Evolutionary conservation across 1,140 invertebrate species (phyloP).

Genomic region (Drosophila setifemur): DNA sequence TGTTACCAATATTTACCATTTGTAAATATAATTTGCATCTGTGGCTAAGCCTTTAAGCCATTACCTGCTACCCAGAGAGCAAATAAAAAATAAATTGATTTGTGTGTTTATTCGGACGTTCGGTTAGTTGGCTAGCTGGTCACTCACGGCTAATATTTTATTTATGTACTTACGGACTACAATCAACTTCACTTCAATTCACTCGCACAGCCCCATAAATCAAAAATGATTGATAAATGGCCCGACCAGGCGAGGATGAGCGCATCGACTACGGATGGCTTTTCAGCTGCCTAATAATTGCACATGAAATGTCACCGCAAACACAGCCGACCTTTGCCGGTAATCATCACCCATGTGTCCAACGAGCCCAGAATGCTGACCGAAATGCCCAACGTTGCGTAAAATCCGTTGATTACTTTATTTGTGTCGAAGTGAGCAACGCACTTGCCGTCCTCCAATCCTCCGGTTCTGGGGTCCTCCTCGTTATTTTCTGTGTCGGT

Average conservation of each 20-base stretch:
- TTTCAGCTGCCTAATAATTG: slow-evolving; percentile 53
- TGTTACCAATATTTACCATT: slow-evolving; percentile 42
- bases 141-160: slow-evolving; percentile 39
- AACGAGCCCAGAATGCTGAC: slow-evolving; percentile 1
- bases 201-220: slow-evolving; percentile 56
- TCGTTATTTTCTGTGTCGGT: not conserved
- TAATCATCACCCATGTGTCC: slow-evolving; percentile 59
- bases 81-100: slow-evolving; percentile 53
- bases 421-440: slow-evolving; percentile 56
- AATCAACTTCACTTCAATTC: slow-evolving; percentile 35
- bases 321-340: slow-evolving; percentile 1
- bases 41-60: slow-evolving; percentile 60
- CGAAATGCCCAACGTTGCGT: slow-evolving; percentile 62
- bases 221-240: slow-evolving; percentile 78
- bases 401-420: slow-evolving; percentile 81
- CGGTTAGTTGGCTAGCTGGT: slow-evolving; percentile 35
- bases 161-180: slow-evolving; percentile 40
- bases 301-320: slow-evolving; percentile 20
- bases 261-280: not conserved
- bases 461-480: not conserved
- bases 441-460: slow-evolving; percentile 10
- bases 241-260: slow-evolving; percentile 11
- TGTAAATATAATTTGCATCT: slow-evolving; percentile 57
- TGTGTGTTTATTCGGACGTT: slow-evolving; percentile 27
- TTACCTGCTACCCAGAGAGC: slow-evolving; percentile 4